Conservation (phyloP, 2,797 vertebrate species). For the Lophius americanus region DNA sequence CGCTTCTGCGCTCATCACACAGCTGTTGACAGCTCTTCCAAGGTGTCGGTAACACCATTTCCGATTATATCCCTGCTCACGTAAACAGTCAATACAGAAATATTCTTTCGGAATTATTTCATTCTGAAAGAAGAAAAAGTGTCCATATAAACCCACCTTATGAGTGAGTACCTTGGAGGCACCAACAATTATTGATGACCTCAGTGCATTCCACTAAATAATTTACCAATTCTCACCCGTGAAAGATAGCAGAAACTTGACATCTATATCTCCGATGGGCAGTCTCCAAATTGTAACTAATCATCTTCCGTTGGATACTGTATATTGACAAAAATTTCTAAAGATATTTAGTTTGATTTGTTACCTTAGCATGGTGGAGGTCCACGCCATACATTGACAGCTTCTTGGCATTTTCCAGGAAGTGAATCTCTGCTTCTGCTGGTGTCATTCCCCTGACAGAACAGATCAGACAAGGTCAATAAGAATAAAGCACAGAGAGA, state of each 20-base stretch:
- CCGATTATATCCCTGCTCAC: too few species aligned
- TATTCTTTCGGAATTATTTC: too few species aligned
- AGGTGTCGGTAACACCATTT: too few species aligned
- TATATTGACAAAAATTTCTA: neutral
- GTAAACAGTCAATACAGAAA: too few species aligned
- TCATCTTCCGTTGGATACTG: neutral
- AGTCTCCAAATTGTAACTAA: neutral
- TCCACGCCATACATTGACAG: conserved; percentile 99
- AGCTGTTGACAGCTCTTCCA: too few species aligned
- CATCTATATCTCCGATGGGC: neutral
- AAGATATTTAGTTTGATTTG: neutral
- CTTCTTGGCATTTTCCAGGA: conserved; percentile 98
- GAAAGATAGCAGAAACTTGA: neutral
- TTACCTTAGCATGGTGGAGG: conserved; percentile 97
- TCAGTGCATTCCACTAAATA: neutral
- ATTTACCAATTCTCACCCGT: neutral
- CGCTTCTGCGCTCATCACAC: too few species aligned
- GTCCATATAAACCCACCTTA: too few species aligned
- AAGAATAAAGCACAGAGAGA: neutral
- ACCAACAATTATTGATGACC: neutral
- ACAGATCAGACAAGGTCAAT: conserved; percentile 3
- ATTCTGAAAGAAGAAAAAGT: too few species aligned
- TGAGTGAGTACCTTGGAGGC: neutral
- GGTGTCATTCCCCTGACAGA: conserved; percentile 93
- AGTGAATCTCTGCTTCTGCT: conserved; percentile 97